A percentile compares a stretch with the other conserved stretches of the same genome.
Evolutionary conservation across 1,140 invertebrate species (phyloP).

Genomic region (Penaeus chinensis): DNA sequence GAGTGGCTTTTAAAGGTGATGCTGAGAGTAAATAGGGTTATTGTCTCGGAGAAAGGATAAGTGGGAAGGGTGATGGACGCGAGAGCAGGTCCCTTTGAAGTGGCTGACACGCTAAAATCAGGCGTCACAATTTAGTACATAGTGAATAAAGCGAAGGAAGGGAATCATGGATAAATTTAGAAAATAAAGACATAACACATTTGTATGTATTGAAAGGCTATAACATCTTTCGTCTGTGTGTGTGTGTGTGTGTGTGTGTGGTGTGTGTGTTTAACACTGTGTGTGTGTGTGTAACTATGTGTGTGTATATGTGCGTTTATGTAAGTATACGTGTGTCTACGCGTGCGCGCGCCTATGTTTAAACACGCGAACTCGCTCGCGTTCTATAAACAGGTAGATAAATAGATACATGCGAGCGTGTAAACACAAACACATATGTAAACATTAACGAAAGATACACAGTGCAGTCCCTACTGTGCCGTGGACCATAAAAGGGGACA

Average conservation of each 20-base stretch:
- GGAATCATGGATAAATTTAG: not conserved
- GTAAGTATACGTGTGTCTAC: not conserved
- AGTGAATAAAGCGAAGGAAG: not conserved
- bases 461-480: too few species aligned
- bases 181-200: not conserved
- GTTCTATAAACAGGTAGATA: too few species aligned
- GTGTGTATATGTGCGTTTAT: not conserved
- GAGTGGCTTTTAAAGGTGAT: too few species aligned
- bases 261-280: not conserved
- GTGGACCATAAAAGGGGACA: conserved; percentile 8
- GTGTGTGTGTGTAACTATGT: not conserved
- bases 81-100: too few species aligned
- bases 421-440: too few species aligned
- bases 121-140: not conserved
- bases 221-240: not conserved
- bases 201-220: not conserved
- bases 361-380: too few species aligned
- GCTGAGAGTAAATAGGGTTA: too few species aligned
- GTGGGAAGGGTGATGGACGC: not conserved
- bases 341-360: not conserved
- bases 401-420: too few species aligned
- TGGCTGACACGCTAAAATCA: too few species aligned
- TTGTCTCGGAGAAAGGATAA: not conserved
- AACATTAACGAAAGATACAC: too few species aligned
- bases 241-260: not conserved